These are phyloP conservation scores for Diarsia rubi DNA, from an alignment of 2,888 invertebrate species.

Conservation along the genomic window DNA sequence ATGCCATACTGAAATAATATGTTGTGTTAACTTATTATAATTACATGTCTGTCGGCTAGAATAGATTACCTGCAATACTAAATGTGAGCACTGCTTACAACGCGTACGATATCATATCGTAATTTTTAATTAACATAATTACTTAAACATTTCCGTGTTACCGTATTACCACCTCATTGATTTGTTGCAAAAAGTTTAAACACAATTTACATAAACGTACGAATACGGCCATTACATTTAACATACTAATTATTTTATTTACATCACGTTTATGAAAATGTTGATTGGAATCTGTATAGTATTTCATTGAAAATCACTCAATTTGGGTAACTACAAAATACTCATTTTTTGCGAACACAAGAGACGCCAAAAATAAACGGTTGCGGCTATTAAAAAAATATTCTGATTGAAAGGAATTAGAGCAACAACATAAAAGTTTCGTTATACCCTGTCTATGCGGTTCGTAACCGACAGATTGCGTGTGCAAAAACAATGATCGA, in stretches of 20 bases:
- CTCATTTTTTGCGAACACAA: slow-evolving; percentile 34
- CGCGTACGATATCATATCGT: slow-evolving; percentile 45
- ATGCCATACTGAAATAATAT: slow-evolving; percentile 45
- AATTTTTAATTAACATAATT: slow-evolving; percentile 56
- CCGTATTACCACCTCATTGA: slow-evolving; percentile 39
- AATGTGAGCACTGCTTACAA: slow-evolving; percentile 27
- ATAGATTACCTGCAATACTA: slow-evolving; percentile 53
- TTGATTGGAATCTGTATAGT: slow-evolving; percentile 24
- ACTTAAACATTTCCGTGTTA: slow-evolving; percentile 52
- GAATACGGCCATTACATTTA: slow-evolving; percentile 18
- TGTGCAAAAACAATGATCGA: slow-evolving; percentile 84
- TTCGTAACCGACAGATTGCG: slow-evolving; percentile 82
- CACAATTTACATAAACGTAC: slow-evolving; percentile 35
- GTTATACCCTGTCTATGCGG: slow-evolving; percentile 70
- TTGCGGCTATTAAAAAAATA: slow-evolving; percentile 67
- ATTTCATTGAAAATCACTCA: slow-evolving; percentile 37
- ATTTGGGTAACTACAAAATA: slow-evolving; percentile 18
- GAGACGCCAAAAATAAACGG: slow-evolving; percentile 47
- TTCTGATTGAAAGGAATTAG: slow-evolving; percentile 76
- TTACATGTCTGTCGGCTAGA: slow-evolving; percentile 27
- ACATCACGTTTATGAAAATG: slow-evolving; percentile 34
- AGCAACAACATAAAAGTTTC: slow-evolving; percentile 74
- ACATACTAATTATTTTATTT: slow-evolving; percentile 40
- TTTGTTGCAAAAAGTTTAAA: slow-evolving; percentile 46
- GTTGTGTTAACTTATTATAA: slow-evolving; percentile 51